Base-by-base conservation (phyloP, 2,797 vertebrate species). In the Epinephelus coioides region DNA sequence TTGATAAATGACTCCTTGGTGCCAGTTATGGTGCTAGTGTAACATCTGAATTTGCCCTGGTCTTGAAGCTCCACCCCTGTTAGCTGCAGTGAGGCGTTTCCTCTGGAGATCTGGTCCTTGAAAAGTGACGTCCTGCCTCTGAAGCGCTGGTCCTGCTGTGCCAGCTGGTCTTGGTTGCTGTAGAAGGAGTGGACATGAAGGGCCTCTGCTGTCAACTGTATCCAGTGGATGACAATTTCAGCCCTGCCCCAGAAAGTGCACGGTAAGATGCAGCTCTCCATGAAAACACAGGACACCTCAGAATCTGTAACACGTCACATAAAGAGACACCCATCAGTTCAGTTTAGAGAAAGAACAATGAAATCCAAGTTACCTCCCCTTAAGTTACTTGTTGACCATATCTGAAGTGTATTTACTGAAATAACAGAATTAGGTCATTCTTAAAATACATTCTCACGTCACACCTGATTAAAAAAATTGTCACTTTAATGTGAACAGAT, bases 31-130 rank as follows among this genome's bases (percentile, higher is more conserved):
- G 87, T 94, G 79, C 88, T 91, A 25, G 82, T 81, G 1, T 94
- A 95, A 51, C 95, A 97, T 0, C 0, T 4, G 0, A 96, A 97
- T 74, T 0, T 57, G 15, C 92, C 94, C 57, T 89, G 23, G n/a
- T 96, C 95, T 46, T 54, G 10, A 56, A 94, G 0, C 0, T 21
- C 43, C 70, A 95, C 47, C 11, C 79, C 62, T 43, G 6, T 90
- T 40, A 97, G 81, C 43, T 30, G 76, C 10, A 97, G 89, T 5
- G 95, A 96, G 6, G 91, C 92, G 0, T 96, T 95, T 76, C 95
- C 95, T 7, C 17, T 30, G 18, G 40, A 15, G 63, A 96, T 90
- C 76, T 94, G 84, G 34, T 73, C n/a, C 0, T 50, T 19, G 57
- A 95, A 95, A 74, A 96, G 84, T 0, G 68, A 85, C 0, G 95